These are phyloP conservation scores for Nixonia krombeini DNA, from an alignment of 1,140 invertebrate species.

Conservation along the genomic window DNA sequence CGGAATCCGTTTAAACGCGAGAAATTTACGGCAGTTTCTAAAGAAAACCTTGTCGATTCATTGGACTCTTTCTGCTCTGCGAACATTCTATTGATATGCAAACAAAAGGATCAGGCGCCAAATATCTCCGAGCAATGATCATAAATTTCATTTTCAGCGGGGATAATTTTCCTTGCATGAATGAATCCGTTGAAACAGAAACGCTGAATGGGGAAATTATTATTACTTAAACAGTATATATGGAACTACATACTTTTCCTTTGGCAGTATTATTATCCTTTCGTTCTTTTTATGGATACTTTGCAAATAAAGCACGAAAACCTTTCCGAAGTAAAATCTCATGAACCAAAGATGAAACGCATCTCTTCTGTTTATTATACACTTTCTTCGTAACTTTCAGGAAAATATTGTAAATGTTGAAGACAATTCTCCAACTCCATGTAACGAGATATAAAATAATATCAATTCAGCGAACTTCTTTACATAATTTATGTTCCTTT, in stretches of 20 bases:
- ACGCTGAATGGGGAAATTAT: too few relatives aligned
- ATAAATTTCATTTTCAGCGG: constrained; percentile 1
- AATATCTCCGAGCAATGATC: constrained; percentile 4
- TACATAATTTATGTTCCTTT: too few relatives aligned
- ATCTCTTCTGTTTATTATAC: too few relatives aligned
- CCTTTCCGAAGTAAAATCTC: too few relatives aligned
- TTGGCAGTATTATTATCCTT: neutral
- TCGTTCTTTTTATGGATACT: too few relatives aligned
- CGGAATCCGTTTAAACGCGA: constrained; percentile 28
- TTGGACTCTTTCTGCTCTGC: constrained; percentile 6
- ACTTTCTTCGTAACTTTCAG: too few relatives aligned
- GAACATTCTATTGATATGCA: constrained; percentile 3
- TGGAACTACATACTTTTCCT: neutral
- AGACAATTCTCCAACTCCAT: too few relatives aligned
- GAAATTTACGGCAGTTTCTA: constrained; percentile 22
- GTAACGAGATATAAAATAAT: too few relatives aligned
- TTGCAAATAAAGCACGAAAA: too few relatives aligned
- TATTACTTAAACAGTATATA: neutral
- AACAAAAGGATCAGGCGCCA: constrained; percentile 8
- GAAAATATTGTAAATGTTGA: too few relatives aligned
- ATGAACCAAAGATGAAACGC: too few relatives aligned
- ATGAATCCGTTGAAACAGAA: neutral
- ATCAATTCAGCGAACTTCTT: too few relatives aligned
- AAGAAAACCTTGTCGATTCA: constrained; percentile 20
- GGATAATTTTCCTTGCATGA: neutral